Evolutionary conservation across 2,888 invertebrate species (phyloP).

Genomic region (Lottia gigantea): DNA sequence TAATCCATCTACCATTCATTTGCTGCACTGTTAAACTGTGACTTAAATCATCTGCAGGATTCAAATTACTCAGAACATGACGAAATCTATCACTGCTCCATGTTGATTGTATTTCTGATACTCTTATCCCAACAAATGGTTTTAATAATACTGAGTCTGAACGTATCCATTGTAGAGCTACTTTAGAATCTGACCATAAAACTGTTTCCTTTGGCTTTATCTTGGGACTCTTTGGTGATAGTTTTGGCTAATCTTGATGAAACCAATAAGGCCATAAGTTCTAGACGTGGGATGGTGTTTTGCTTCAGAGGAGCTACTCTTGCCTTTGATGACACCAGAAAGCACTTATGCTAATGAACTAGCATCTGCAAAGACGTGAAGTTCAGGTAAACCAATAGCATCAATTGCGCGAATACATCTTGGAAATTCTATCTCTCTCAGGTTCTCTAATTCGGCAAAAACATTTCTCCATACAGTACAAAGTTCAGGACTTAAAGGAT

Average conservation of each 20-base stretch:
- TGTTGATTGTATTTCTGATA: slow-evolving; percentile 17
- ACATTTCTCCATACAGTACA: slow-evolving; percentile 12
- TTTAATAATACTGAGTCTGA: slow-evolving; percentile 17
- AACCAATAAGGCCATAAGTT: slow-evolving; percentile 14
- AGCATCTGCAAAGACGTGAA: slow-evolving; percentile 13
- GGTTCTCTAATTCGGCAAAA: not conserved
- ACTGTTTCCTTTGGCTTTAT: slow-evolving; percentile 5
- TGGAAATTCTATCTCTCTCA: not conserved
- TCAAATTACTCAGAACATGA: slow-evolving; percentile 11
- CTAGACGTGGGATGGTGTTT: slow-evolving; percentile 11
- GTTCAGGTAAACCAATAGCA: slow-evolving; percentile 6
- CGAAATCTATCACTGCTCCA: not conserved
- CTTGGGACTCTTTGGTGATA: not conserved
- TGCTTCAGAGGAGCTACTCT: slow-evolving; percentile 18
- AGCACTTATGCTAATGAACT: not conserved
- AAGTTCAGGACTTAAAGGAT: not conserved
- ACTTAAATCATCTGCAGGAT: slow-evolving; percentile 23
- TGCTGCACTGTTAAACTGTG: slow-evolving; percentile 13
- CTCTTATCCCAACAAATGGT: slow-evolving; percentile 18
- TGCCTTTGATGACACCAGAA: slow-evolving; percentile 12
- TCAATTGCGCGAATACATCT: slow-evolving; percentile 14
- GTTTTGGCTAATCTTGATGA: slow-evolving; percentile 19
- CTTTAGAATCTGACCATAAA: not conserved
- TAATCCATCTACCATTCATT: slow-evolving; percentile 17
- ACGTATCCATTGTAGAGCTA: slow-evolving; percentile 18